Evolutionary conservation across 2,888 invertebrate species (phyloP), one percentile per base, ranked within the genome.

Genomic region (Nomada flava): DNA sequence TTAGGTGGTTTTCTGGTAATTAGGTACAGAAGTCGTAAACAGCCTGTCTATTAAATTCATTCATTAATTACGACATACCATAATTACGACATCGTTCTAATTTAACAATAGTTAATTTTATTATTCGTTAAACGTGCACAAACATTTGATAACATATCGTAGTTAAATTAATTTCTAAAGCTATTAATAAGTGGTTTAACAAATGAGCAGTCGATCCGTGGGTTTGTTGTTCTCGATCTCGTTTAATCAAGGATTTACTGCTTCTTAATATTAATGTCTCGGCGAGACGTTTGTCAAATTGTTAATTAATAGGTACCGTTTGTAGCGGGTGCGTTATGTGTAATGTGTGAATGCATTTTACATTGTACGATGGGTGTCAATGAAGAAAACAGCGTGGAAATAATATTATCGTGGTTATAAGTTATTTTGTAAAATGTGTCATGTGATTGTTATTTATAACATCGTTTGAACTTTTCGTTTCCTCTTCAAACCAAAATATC

Each of bases 1-100:
- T 86, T 94, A 0, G 92, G 94, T 20, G 95, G 95, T 18, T 95
- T 94, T 86, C 36, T 95, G n/a, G 95, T 95, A 92, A 94, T 95
- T 52, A 88, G 94, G 0, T 94, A 92, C 79, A 94, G 95, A 87
- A 95, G 95, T 92, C 94, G 94, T 84, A 95, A 95, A 5, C 94
- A 95, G 29, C 95, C 95, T 53, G 94, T 95, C 69, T 95, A 95
- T 91, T 95, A 76, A 82, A 60, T 70, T 26, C 7, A 50, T 10
- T 26, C 10, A 20, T 55, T 23, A 13, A 23, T 20, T 57, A 11
- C 20, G 1, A 3, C 20, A 20, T 20, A 20, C 20, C 20, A 0
- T 23, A 13, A 23, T 20, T 57, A 11, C 20, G 1, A 3, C 20
- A 20, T 20, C 55, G 7, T 55, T 10, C 20, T 7, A 20, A 20